Percentiles rank a stretch among this genome's conserved stretches.
Conservation (phyloP, 2,797 vertebrate genomes). For the Tinamus major region DNA sequence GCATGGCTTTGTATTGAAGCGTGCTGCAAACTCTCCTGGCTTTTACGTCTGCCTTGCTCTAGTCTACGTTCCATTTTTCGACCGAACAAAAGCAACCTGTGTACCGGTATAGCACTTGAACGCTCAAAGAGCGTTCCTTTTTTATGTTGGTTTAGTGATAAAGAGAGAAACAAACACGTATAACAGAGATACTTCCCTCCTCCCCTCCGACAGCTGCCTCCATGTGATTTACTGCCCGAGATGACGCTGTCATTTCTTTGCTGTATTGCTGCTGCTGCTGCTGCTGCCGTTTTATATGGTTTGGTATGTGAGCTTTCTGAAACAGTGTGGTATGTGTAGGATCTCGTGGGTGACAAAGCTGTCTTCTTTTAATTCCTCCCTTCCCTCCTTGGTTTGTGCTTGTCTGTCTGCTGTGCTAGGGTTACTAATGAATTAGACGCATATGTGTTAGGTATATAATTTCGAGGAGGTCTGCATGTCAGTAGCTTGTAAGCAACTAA, state of each 20-base stretch:
- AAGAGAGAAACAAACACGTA: not conserved
- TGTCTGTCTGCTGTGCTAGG: constrained; percentile 72
- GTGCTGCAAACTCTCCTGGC: not conserved
- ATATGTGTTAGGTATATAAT: constrained; percentile 72
- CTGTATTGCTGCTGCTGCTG: constrained; percentile 63
- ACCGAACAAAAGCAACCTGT: not conserved
- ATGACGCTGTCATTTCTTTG: constrained; percentile 10
- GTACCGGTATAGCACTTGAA: not conserved
- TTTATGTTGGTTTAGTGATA: not conserved
- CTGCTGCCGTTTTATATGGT: constrained; percentile 80
- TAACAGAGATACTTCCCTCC: not conserved
- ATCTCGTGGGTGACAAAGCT: constrained; percentile 18
- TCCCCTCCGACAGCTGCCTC: not conserved
- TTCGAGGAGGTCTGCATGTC: constrained; percentile 87
- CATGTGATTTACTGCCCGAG: not conserved
- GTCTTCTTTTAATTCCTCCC: constrained; percentile 17
- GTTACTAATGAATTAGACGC: not conserved
- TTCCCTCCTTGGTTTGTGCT: constrained; percentile 52
- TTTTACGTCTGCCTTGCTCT: not conserved
- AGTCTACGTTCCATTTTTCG: not conserved
- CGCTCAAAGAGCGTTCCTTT: not conserved
- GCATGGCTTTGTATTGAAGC: not conserved
- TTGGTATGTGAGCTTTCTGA: constrained; percentile 43
- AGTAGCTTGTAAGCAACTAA: constrained; percentile 83
- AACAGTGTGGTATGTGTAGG: constrained; percentile 14